phyloP scores from a whole-genome alignment of 1,140 invertebrate species.

The Pseudachorutes palmiensis region DNA sequence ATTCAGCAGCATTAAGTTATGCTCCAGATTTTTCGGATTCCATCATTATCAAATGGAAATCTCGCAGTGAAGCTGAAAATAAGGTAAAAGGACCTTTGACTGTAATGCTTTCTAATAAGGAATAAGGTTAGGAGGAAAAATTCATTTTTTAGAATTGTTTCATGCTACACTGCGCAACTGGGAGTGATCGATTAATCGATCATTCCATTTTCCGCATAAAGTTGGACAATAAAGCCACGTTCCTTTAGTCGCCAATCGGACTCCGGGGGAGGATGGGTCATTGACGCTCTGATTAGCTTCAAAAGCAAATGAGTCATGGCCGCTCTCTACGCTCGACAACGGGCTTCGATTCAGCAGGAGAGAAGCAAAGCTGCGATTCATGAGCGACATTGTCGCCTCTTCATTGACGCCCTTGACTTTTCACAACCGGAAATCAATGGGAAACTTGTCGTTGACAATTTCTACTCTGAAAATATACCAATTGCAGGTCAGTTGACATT shows the following conservation, averaged over 20 bases:
- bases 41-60: no score
- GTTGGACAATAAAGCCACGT: not conserved
- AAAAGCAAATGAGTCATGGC: not conserved
- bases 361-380: not conserved
- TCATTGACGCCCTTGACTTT: not conserved
- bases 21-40: no score
- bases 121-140: no score
- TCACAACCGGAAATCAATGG: constrained; percentile 1
- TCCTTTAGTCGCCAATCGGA: not conserved
- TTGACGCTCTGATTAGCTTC: no score
- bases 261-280: not conserved
- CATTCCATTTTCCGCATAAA: not conserved
- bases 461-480: not conserved
- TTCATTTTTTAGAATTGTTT: no score
- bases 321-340: not conserved
- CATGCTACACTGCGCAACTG: not conserved
- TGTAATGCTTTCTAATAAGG: no score
- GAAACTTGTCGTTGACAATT: not conserved
- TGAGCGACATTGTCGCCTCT: not conserved
- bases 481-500: constrained; percentile 3
- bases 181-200: not conserved
- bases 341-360: not conserved
- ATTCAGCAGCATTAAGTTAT: no score
- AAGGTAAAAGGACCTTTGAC: no score
- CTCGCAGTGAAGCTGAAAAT: no score